Percentiles rank a stretch among this genome's conserved stretches.
phyloP scores from a whole-genome alignment of 2,113 vertebrate species.

The Alethe diademata region DNA sequence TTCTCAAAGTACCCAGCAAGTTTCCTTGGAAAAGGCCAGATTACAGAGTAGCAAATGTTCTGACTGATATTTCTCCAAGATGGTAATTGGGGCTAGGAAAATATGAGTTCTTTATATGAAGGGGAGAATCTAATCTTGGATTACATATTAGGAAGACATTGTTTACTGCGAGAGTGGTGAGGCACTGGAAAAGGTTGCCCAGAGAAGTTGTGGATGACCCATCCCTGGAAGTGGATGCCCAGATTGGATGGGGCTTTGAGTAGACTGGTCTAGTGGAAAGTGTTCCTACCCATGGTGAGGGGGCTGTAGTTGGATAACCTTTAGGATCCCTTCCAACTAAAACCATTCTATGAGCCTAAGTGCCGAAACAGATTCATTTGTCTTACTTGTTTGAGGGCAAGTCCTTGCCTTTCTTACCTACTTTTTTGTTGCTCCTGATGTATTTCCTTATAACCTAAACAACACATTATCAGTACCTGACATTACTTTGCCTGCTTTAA shows the following conservation, averaged over 20 bases:
- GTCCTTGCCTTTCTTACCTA: background rate
- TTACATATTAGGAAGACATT: background rate
- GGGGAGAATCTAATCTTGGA: background rate
- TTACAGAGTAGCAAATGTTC: background rate
- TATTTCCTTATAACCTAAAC: background rate
- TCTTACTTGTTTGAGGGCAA: background rate
- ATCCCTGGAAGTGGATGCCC: background rate
- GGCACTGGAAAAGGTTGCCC: background rate
- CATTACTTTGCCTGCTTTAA: background rate
- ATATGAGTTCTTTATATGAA: rapidly evolving
- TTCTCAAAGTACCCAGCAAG: background rate
- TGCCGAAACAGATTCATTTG: background rate
- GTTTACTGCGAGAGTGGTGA: background rate
- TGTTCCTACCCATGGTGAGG: background rate
- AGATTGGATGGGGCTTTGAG: background rate
- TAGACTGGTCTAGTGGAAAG: background rate
- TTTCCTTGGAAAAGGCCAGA: background rate
- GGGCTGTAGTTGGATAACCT: background rate
- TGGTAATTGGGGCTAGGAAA: background rate
- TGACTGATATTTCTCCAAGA: background rate
- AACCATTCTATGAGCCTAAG: background rate
- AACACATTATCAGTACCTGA: background rate
- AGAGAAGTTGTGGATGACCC: background rate
- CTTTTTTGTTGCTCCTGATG: background rate
- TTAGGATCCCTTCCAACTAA: background rate